Base-by-base conservation (phyloP, 35 echinoderm and acorn worm genomes). In the Heliocidaris erythrogramma region DNA sequence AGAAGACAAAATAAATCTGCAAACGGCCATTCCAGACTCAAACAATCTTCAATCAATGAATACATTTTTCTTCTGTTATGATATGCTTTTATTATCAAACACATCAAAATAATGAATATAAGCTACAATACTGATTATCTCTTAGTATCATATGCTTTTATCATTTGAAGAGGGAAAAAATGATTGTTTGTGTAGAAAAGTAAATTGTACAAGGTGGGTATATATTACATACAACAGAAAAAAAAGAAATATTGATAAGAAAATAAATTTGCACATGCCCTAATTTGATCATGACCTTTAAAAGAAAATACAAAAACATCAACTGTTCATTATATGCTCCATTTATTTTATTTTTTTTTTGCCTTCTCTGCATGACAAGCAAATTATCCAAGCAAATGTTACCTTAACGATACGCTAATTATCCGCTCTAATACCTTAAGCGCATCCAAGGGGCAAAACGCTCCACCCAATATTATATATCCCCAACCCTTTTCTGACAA, bases 31-130 rank as follows among this genome's bases (percentile, higher is more conserved):
- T 42, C 35, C 1, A 42, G 35, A 56, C 52, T 56, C 52, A 56
- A 12, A 10, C 10, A 10, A 2, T 8, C 52, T 56, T 11, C 52
- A 56, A 1, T 11, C 9, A 56, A 12, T 56, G 10, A 78, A 78
- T 42, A 78, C 7, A 69, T 5, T 21, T 78, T 21, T 78, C 4
- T 0, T 24, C 17, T 78, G 5, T 78, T n/a, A 78, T 78, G 5
- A 78, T 78, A 78, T n/a, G 27, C n/a, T 78, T 78, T 78, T 78
- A 78, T 27, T 78, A 78, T 78, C 65, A 78, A 78, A 78, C 65
- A 78, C 65, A 78, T 78, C 65, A 78, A 78, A 78, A 78, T 78
- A 78, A 78, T 21, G 65, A 78, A 78, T n/a, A 78, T 78, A 78
- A 2, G 3, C 27, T 2, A 29, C 65, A 78, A 78, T 78, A 78